Evolutionary conservation across 2,888 invertebrate genomes (phyloP).

Genomic region (Euphydryas editha): DNA sequence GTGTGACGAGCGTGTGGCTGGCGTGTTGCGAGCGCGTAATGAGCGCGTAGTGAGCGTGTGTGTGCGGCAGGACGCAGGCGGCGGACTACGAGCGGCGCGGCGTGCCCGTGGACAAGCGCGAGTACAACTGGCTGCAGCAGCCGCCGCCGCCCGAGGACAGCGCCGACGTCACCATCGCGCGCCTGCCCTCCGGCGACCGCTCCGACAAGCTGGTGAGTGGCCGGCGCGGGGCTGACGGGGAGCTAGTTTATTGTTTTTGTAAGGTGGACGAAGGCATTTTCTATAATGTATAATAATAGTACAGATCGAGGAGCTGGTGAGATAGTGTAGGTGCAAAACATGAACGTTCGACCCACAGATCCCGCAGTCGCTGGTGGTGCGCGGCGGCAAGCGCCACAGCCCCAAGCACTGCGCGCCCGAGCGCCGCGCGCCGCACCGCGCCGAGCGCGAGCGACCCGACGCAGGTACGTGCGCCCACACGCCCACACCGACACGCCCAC

Average conservation of each 20-base stretch:
- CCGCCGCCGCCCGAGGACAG: slow-evolving; percentile 96
- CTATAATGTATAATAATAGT: too few species aligned
- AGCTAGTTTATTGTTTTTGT: too few species aligned
- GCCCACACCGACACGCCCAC: too few species aligned
- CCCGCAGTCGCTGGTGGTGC: slow-evolving; percentile 74
- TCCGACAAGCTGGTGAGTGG: slow-evolving; percentile 86
- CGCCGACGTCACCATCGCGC: slow-evolving; percentile 91
- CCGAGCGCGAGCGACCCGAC: slow-evolving; percentile 62
- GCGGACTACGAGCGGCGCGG: slow-evolving; percentile 95
- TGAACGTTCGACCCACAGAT: slow-evolving; percentile 89
- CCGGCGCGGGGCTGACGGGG: too few species aligned
- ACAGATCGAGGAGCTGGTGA: too few species aligned
- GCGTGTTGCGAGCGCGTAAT: too few species aligned
- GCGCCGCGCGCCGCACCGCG: slow-evolving; percentile 44
- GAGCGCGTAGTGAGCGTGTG: background rate
- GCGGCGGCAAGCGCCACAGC: slow-evolving; percentile 68
- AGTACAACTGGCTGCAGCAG: slow-evolving; percentile 97
- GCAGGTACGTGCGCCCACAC: slow-evolving; percentile 56
- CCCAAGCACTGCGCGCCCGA: slow-evolving; percentile 65
- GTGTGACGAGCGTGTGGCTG: too few species aligned
- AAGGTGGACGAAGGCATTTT: too few species aligned
- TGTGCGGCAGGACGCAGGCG: slow-evolving; percentile 87
- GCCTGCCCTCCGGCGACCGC: slow-evolving; percentile 93
- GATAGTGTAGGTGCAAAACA: too few species aligned
- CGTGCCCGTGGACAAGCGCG: slow-evolving; percentile 94